phyloP scores from a whole-genome alignment of 2,113 vertebrate genomes.

The Nanorana parkeri region DNA sequence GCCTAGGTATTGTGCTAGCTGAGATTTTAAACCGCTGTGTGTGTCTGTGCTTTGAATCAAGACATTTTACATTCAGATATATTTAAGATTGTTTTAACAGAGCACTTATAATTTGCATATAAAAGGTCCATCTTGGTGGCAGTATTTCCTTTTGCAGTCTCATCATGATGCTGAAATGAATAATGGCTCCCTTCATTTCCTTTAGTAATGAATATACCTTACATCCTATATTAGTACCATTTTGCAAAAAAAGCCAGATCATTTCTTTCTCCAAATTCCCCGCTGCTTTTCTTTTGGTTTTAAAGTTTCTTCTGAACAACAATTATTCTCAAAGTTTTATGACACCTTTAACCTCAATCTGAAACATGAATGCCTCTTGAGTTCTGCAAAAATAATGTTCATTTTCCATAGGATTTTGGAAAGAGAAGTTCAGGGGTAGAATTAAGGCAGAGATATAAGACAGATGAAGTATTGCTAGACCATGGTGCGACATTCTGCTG shows the following conservation, averaged over 20 bases:
- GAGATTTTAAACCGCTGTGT: constrained; percentile 30
- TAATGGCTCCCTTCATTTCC: constrained; percentile 55
- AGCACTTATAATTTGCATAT: constrained; percentile 55
- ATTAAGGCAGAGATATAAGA: not conserved
- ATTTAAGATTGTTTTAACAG: constrained; percentile 54
- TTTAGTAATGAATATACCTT: constrained; percentile 58
- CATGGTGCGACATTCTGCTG: not conserved
- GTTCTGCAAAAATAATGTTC: constrained; percentile 40
- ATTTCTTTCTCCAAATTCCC: constrained; percentile 54
- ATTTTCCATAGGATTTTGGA: constrained; percentile 39
- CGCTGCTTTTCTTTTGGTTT: constrained; percentile 50
- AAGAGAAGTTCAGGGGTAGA: constrained; percentile 17
- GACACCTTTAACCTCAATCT: constrained; percentile 55
- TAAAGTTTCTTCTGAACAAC: constrained; percentile 55
- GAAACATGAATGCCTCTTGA: constrained; percentile 47
- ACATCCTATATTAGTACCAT: constrained; percentile 52
- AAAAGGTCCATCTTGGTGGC: constrained; percentile 55
- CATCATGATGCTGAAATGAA: constrained; percentile 49
- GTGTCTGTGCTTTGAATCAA: constrained; percentile 39
- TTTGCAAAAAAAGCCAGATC: constrained; percentile 44
- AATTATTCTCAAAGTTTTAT: constrained; percentile 56
- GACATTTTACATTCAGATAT: constrained; percentile 51
- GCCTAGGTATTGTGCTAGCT: constrained; percentile 27
- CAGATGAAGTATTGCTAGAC: not conserved
- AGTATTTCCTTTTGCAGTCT: constrained; percentile 51